These are phyloP conservation scores for Diorhabda sublineata DNA, from an alignment of 1,140 invertebrate genomes.

Conservation along the genomic window DNA sequence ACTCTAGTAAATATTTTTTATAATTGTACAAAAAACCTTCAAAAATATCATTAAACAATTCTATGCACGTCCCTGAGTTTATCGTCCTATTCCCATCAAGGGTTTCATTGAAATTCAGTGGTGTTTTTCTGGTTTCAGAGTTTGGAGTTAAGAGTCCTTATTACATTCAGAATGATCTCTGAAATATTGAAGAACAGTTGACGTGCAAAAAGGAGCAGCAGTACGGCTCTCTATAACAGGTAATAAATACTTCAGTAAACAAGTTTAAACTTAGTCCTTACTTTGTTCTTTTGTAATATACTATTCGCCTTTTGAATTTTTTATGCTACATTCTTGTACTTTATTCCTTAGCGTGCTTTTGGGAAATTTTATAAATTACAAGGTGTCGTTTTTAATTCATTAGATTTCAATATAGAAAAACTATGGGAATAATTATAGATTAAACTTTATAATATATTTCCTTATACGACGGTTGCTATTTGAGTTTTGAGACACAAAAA, in stretches of 20 bases:
- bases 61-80: not conserved
- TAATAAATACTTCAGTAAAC: constrained; percentile 23
- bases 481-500: no score
- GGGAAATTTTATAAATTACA: no score
- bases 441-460: no score
- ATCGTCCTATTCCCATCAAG: not conserved
- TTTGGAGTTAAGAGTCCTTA: constrained; percentile 1
- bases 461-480: no score
- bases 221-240: constrained; percentile 40
- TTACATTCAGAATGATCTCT: constrained; percentile 14
- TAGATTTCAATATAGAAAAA: no score
- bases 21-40: not conserved
- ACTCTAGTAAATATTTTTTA: no score
- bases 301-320: not conserved
- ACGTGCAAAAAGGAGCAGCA: constrained; percentile 26
- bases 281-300: constrained; percentile 4
- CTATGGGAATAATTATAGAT: no score
- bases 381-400: no score
- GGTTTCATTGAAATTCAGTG: not conserved
- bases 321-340: not conserved
- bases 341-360: no score
- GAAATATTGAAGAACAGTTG: constrained; percentile 28
- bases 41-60: not conserved
- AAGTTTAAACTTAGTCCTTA: constrained; percentile 6
- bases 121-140: constrained; percentile 10